These are phyloP conservation scores for Temnothorax nylanderi DNA, from an alignment of 1,140 invertebrate genomes.

Conservation along the genomic window DNA sequence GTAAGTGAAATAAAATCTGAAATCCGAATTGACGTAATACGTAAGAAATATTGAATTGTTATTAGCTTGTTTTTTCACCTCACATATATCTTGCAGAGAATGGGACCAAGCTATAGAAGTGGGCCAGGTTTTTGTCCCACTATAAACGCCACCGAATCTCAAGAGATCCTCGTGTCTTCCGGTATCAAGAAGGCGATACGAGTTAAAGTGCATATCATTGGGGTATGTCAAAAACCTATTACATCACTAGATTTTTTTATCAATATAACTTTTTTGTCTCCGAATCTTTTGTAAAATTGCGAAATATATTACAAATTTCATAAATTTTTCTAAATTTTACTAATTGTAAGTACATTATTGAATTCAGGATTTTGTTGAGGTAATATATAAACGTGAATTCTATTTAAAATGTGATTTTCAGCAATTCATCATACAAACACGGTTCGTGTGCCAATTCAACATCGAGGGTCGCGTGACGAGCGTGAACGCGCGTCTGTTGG, in stretches of 20 bases:
- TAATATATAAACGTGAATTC: neutral
- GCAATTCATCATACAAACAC: constrained; percentile 97
- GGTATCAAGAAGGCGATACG: constrained; percentile 95
- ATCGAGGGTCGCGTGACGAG: constrained; percentile 97
- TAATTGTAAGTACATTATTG: neutral
- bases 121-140: constrained; percentile 97
- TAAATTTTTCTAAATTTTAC: neutral
- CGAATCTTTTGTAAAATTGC: neutral
- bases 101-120: constrained; percentile 96
- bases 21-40: neutral
- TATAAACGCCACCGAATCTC: constrained; percentile 95
- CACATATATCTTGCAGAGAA: constrained; percentile 87
- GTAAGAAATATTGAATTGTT: neutral
- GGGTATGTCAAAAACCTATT: constrained; percentile 84
- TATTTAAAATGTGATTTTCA: constrained; percentile 77
- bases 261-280: too few relatives aligned
- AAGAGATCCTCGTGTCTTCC: constrained; percentile 96
- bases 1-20: neutral
- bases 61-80: constrained; percentile 7
- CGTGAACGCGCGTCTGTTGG: constrained; percentile 95
- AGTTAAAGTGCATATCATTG: constrained; percentile 97
- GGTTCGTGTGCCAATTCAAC: constrained; percentile 98
- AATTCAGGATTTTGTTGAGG: neutral
- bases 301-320: neutral
- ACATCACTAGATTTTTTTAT: neutral